Percentiles rank a stretch among this genome's conserved stretches.
Evolutionary conservation across 2,797 vertebrate genomes (phyloP).

Genomic region (Orientallactaga sibirica): DNA sequence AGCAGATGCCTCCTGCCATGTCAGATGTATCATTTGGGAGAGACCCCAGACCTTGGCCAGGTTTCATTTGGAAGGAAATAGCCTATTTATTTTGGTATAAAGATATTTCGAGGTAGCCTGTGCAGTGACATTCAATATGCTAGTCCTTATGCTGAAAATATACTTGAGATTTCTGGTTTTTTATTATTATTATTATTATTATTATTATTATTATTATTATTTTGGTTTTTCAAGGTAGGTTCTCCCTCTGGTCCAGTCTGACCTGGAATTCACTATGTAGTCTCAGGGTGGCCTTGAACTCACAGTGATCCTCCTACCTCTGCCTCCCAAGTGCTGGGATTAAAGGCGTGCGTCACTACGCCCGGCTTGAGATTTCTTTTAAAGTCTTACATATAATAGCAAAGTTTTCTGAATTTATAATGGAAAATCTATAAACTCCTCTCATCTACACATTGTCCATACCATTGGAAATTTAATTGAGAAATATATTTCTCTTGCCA

Average conservation of each 20-base stretch:
- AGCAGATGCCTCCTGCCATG: not conserved
- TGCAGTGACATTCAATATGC: not conserved
- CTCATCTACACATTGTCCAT: not conserved
- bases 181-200: too few relatives aligned
- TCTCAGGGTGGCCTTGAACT: too few relatives aligned
- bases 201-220: too few relatives aligned
- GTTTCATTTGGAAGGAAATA: not conserved
- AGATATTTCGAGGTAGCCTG: not conserved
- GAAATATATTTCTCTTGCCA: not conserved
- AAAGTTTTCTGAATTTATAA: not conserved
- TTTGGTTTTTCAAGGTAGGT: too few relatives aligned
- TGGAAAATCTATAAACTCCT: not conserved
- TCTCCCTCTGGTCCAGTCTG: too few relatives aligned
- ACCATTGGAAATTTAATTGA: constrained; percentile 20
- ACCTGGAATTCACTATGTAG: too few relatives aligned
- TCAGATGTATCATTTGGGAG: not conserved
- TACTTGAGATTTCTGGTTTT: too few relatives aligned
- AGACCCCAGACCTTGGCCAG: not conserved
- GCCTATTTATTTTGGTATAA: not conserved
- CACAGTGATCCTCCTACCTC: too few relatives aligned
- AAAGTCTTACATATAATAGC: not conserved
- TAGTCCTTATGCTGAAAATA: not conserved
- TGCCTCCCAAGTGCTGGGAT: too few relatives aligned
- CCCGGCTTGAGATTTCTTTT: not conserved
- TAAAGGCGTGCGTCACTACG: too few relatives aligned